Evolutionary conservation across 1,140 invertebrate species (phyloP).

Genomic region (Eupeodes corollae): DNA sequence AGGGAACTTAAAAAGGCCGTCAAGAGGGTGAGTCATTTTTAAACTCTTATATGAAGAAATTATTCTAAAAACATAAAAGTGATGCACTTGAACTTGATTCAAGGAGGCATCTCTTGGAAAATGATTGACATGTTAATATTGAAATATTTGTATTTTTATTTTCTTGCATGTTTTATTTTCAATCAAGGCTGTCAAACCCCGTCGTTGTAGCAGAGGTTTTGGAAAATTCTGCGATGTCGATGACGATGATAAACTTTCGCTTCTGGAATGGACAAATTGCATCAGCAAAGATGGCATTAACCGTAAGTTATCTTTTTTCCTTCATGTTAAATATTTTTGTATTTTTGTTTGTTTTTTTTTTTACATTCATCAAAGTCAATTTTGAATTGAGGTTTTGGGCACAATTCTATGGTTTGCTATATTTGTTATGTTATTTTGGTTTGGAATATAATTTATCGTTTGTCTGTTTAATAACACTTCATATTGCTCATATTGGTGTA

Average conservation of each 20-base stretch:
- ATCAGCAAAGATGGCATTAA: constrained; percentile 53
- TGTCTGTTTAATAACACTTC: too few relatives aligned
- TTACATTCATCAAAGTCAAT: too few relatives aligned
- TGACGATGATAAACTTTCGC: constrained; percentile 60
- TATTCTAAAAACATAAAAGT: constrained; percentile 2
- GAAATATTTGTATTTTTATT: neutral
- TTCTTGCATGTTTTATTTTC: constrained; percentile 1
- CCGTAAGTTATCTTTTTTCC: constrained; percentile 26
- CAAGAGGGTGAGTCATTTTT: constrained; percentile 51
- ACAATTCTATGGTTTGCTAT: too few relatives aligned
- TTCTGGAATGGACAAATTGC: constrained; percentile 73
- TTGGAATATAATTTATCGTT: too few relatives aligned
- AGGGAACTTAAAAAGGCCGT: constrained; percentile 65
- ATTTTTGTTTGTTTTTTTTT: too few relatives aligned
- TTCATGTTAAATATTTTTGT: too few relatives aligned
- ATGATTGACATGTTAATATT: neutral
- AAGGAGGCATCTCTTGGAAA: constrained; percentile 1
- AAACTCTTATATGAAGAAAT: neutral
- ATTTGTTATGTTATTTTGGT: too few relatives aligned
- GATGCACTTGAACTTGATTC: neutral
- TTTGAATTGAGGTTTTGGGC: too few relatives aligned
- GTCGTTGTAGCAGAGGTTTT: constrained; percentile 79
- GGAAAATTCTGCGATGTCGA: constrained; percentile 73
- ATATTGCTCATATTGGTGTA: too few relatives aligned
- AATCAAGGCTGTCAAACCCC: constrained; percentile 63